Percentiles rank a stretch among this genome's conserved stretches.
phyloP scores from a whole-genome alignment of 2,113 vertebrate genomes.

The Dolichallabes microphthalmus region DNA sequence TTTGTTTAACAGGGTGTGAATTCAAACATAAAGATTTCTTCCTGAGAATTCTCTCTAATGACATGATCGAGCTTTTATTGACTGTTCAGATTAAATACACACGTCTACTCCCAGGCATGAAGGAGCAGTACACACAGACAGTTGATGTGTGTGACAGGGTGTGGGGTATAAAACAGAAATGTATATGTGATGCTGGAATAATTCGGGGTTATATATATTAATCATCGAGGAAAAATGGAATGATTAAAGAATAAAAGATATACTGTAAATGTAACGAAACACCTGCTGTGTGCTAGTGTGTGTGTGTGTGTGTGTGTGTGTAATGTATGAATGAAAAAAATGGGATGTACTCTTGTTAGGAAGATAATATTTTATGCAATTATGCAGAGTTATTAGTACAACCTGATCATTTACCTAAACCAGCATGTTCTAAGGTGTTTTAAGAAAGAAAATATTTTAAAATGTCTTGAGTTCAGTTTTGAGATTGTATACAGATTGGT shows the following conservation, averaged over 20 bases:
- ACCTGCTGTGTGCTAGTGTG: not conserved
- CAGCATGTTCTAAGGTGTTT: not conserved
- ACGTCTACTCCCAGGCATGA: not conserved
- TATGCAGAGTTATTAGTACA: not conserved
- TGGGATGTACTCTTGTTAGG: too few relatives aligned
- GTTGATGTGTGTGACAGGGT: not conserved
- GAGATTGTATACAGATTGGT: not conserved
- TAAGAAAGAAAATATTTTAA: too few relatives aligned
- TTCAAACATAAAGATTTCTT: not conserved
- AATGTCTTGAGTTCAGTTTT: not conserved
- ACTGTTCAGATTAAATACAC: not conserved
- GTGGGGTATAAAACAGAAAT: not conserved
- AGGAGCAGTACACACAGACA: not conserved
- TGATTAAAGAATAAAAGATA: not conserved
- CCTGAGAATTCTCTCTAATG: not conserved
- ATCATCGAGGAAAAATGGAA: not conserved
- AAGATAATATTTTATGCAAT: not conserved
- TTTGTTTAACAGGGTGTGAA: slow-evolving; percentile 55
- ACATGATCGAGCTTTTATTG: not conserved
- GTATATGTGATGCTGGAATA: not conserved
- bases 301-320: not conserved
- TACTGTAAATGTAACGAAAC: not conserved
- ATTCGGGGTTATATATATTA: not conserved
- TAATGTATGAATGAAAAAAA: not conserved
- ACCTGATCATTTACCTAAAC: not conserved